phyloP scores from a whole-genome alignment of 1,140 invertebrate species.

The Telenomus remus region DNA sequence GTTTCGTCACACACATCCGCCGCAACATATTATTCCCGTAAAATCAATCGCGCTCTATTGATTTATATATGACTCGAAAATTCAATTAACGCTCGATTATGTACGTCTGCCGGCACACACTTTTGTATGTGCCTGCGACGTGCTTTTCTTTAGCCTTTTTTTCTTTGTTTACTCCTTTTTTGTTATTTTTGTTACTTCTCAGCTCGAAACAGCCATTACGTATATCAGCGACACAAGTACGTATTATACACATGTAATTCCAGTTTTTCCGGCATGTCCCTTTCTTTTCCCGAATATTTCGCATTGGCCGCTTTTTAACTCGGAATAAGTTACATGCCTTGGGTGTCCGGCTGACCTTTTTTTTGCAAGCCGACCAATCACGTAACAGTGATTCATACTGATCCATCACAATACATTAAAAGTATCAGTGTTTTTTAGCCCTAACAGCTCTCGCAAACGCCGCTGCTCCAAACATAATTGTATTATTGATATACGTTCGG shows the following conservation, averaged over 20 bases:
- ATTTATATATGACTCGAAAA: constrained; percentile 2
- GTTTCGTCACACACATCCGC: background rate
- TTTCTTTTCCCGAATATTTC: constrained; percentile 2
- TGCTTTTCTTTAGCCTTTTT: too few species aligned
- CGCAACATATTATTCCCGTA: constrained; percentile 1
- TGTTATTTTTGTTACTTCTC: too few species aligned
- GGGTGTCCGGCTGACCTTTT: background rate
- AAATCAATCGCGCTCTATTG: constrained; percentile 4
- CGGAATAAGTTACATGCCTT: background rate
- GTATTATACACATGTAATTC: background rate
- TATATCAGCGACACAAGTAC: background rate
- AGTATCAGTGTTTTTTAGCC: background rate
- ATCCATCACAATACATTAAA: constrained; percentile 3
- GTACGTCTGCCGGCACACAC: background rate
- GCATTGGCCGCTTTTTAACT: background rate
- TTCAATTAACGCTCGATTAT: background rate
- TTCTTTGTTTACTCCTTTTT: too few species aligned
- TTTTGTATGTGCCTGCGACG: background rate
- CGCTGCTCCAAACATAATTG: background rate
- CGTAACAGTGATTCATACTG: constrained; percentile 2
- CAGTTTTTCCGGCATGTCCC: background rate
- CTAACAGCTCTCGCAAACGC: background rate
- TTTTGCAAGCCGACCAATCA: background rate
- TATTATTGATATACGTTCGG: constrained; percentile 1
- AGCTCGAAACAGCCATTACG: background rate